Evolutionary conservation across 2,888 invertebrate species (phyloP), one percentile per base, ranked within the genome.

Genomic region (Rosalia funebris): DNA sequence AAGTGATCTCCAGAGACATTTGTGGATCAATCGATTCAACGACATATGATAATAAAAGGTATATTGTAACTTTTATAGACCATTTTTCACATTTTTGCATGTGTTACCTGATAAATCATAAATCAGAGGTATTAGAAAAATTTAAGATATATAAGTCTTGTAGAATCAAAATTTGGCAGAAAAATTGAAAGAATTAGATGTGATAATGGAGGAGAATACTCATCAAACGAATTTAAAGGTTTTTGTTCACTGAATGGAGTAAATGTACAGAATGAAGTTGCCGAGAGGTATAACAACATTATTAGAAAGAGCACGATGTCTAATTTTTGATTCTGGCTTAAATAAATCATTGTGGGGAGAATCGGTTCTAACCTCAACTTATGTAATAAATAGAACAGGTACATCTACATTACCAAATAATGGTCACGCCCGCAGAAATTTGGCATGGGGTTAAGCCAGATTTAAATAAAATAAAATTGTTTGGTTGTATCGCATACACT

Each of bases 401-500:
- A 41, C 53, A 11, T 11, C n/a, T 16, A 73, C 75, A 1, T 73
- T 75, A n/a, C 48, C n/a, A n/a, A n/a, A n/a, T n/a, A n/a, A n/a
- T n/a, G n/a, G n/a, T n/a, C n/a, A n/a, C n/a, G n/a, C n/a, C n/a
- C n/a, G n/a, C 47, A 32, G 75, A 77, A 67, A 50, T 62, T 25
- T 76, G 75, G 75, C 57, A 54, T 31, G 57, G 54, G 7, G 59
- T 61, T 19, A 74, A 68, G 64, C 71, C 74, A 3, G 62, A 75
- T 54, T 41, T 77, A n/a, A 66, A 69, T n/a, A 62, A 65, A 44
- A 25, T 79, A 15, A 62, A 69, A 69, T 52, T 72, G 2, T 79
- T 77, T 70, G 75, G 76, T 14, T 64, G 65, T 45, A 41, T 34
- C 39, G 73, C 70, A n/a, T 71, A 73, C 58, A 68, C 63, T 19